Evolutionary conservation across 1,140 invertebrate genomes (phyloP), one percentile per base, ranked within the genome.

Genomic region (Drosophila virilis): DNA sequence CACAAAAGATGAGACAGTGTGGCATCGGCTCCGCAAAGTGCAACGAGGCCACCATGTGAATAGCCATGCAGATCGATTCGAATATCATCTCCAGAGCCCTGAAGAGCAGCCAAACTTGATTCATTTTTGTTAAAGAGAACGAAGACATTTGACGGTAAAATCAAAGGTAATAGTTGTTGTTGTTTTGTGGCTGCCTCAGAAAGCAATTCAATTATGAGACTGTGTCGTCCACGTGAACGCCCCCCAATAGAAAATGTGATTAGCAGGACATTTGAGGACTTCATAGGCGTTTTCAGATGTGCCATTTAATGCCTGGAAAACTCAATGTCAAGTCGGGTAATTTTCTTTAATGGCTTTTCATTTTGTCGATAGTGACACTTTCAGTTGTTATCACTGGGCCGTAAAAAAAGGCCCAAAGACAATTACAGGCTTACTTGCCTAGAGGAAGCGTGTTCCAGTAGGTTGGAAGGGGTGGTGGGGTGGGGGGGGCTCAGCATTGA

Each of bases 281-380:
- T 71, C 69, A 78, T 79, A 59, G 83, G 55, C 72, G 66, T 59
- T 66, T 68, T 65, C 66, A 74, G 82, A 86, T 82, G 78, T 78
- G 75, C 77, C 65, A 86, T 82, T 88, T 79, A 79, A 79, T 77
- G 83, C 72, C 32, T 32, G 22, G 55, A 35, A 45, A 68, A 79
- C 67, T 82, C 83, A 80, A 88, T 79, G 84, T 88, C 83, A 80
- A 86, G 76, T 80, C 75, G 76, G 77, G 84, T 89, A 89, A 89
- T 89, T 89, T 89, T 65, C 84, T 83, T 82, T 89, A 89, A 89
- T 89, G 84, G 84, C 80, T 89, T 89, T 89, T 89, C 83, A 78
- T 88, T 89, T 74, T 76, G 83, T 88, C 83, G 83, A 88, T 88
- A 88, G 83, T 88, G 83, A 84, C 84, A 89, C 84, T 84, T 89